Evolutionary conservation across 2,113 vertebrate species (phyloP).

Genomic region (Chelonoidis abingdonii): DNA sequence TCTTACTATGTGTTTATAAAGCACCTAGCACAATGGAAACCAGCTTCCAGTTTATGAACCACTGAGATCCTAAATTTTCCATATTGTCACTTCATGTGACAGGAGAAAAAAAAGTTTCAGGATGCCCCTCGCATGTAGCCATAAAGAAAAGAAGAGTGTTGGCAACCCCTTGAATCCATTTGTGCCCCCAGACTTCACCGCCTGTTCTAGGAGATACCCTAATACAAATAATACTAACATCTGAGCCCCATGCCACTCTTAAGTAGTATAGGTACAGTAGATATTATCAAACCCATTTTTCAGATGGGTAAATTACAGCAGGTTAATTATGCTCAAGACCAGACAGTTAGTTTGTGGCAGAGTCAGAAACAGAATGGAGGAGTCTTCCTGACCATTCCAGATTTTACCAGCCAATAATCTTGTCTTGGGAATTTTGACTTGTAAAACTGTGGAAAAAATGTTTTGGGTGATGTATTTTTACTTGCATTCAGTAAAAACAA

Average conservation of each 20-base stretch:
- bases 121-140: background rate
- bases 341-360: background rate
- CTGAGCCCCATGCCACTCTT: background rate
- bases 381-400: background rate
- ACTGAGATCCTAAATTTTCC: background rate
- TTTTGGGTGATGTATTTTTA: background rate
- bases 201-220: background rate
- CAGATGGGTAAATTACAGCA: background rate
- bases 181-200: background rate
- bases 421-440: background rate
- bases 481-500: background rate
- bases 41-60: background rate
- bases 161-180: background rate
- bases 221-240: background rate
- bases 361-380: background rate
- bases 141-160: background rate
- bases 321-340: background rate
- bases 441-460: background rate
- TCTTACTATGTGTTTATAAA: background rate
- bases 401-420: background rate
- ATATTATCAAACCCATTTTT: background rate
- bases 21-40: background rate
- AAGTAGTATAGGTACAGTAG: background rate
- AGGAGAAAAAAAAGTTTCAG: background rate
- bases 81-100: background rate